Base-by-base conservation (phyloP, 2,113 vertebrate species). In the Plotosus lineatus region DNA sequence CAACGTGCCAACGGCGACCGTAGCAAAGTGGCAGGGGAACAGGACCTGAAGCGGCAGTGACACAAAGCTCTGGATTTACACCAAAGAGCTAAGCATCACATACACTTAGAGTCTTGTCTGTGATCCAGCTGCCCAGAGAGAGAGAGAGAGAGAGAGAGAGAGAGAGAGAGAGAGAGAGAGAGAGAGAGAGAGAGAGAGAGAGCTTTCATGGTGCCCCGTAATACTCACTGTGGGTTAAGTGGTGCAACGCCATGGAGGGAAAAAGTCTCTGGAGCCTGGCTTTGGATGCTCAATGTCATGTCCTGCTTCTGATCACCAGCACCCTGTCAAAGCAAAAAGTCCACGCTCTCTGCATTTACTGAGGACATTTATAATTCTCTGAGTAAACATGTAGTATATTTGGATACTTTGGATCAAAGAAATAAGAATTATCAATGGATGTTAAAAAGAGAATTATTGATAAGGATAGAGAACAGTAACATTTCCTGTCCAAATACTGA, bases 11-110 rank as follows among this genome's bases (percentile, higher is more conserved):
- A 46, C 84, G 58, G 82, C 83, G 88, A 90, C 88, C 90, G 85
- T 81, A 69, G 79, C 73, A 80, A 80, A 88, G 77, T 53, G 79
- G 87, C 86, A 88, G 89, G 88, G 85, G 87, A 86, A 89, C 88
- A 84, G 90, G 90, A 91, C 90, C 87, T 85, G 84, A 87, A 86
- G 84, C 91, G 89, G 88, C 88, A 89, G 88, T 83, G 77, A 87
- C 91, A 91, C 88, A 93, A 92, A 93, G 88, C 88, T 82, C 83
- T 38, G 85, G 89, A 92, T 91, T 85, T 83, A 84, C 77, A 28
- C 46, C 51, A 75, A 81, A 82, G 86, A 88, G 88, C 90, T 89
- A 81, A 83, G 83, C 81, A 87, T 87, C 84, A 83, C 79, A 85
- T 55, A 48, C 77, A 80, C 61, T 83, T 51, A 60, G 38, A 76